phyloP scores from a whole-genome alignment of 2,888 invertebrate genomes.

The Schrankia costaestrigalis region DNA sequence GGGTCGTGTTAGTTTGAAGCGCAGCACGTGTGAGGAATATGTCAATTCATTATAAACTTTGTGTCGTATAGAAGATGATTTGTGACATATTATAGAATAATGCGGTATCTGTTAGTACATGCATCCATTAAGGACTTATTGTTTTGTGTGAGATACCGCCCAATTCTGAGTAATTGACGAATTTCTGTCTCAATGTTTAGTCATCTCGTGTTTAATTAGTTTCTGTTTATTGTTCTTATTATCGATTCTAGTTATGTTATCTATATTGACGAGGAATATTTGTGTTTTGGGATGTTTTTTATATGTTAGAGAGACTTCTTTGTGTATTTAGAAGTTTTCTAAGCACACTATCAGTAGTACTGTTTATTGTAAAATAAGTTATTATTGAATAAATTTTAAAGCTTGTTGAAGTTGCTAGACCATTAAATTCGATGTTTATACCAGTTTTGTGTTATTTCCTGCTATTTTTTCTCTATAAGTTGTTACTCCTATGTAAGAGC shows the following conservation, averaged over 20 bases:
- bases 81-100: conserved; percentile 78
- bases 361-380: too few species aligned
- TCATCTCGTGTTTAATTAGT: conserved; percentile 55
- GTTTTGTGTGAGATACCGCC: conserved; percentile 51
- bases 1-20: conserved; percentile 41
- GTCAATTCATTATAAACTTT: conserved; percentile 80
- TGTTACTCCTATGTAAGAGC: too few species aligned
- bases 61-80: conserved; percentile 72
- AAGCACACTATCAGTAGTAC: too few species aligned
- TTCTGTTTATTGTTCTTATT: conserved; percentile 47
- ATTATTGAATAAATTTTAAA: too few species aligned
- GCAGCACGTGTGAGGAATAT: conserved; percentile 75
- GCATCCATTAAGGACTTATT: conserved; percentile 67
- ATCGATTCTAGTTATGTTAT: conserved; percentile 41
- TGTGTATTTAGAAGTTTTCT: conserved; percentile 1
- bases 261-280: conserved; percentile 20
- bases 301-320: not conserved
- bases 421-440: too few species aligned
- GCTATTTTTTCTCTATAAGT: too few species aligned
- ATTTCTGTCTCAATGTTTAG: conserved; percentile 47
- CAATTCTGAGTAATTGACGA: conserved; percentile 70
- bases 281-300: conserved; percentile 6
- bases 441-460: too few species aligned
- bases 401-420: too few species aligned
- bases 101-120: conserved; percentile 66